Evolutionary conservation across 2,113 vertebrate genomes (phyloP).

Genomic region (Oxygymnocypris stewartii): DNA sequence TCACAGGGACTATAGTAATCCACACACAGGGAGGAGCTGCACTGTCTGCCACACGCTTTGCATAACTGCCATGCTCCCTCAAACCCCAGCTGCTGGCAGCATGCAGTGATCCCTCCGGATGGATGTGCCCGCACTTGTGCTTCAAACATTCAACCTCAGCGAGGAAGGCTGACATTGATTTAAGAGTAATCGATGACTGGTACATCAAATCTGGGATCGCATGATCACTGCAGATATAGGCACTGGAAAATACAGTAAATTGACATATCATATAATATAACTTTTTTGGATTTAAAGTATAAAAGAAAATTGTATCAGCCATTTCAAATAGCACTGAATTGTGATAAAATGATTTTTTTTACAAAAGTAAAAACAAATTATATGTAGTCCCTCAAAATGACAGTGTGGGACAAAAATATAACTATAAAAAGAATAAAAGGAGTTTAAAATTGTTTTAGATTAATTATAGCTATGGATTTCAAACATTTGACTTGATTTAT

Average conservation of each 20-base stretch:
- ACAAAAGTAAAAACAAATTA: not conserved
- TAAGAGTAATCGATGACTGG: constrained; percentile 24
- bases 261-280: not conserved
- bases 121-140: not conserved
- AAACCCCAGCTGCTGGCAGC: constrained; percentile 22
- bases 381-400: not conserved
- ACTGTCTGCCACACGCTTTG: constrained; percentile 24
- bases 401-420: not conserved
- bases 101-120: not conserved
- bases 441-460: not conserved
- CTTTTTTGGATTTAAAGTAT: not conserved
- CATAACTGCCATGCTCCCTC: constrained; percentile 36
- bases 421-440: not conserved
- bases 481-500: not conserved
- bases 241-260: not conserved
- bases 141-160: constrained; percentile 24
- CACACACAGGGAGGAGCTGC: constrained; percentile 31
- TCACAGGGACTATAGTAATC: constrained; percentile 25
- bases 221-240: not conserved
- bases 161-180: not conserved
- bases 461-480: not conserved
- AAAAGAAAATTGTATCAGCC: not conserved
- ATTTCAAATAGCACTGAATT: not conserved
- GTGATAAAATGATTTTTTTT: not conserved
- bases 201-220: not conserved